These are phyloP conservation scores for Phaetusa simplex DNA, from an alignment of 2,113 vertebrate species.

Conservation along the genomic window DNA sequence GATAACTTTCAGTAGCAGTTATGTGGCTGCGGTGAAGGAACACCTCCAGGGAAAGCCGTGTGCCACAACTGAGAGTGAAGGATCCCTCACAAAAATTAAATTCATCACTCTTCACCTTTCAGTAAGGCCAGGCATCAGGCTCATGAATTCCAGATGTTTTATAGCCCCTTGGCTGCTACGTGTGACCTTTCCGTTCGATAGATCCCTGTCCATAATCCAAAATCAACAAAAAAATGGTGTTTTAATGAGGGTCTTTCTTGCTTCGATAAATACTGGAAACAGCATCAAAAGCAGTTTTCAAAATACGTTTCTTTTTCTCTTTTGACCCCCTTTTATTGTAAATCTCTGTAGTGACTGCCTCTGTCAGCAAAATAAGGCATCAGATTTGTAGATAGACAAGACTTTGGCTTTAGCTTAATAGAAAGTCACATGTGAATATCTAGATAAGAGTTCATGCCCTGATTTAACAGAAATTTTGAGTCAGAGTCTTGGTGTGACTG, in stretches of 20 bases:
- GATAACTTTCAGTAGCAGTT: not conserved
- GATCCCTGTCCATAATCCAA: constrained; percentile 1
- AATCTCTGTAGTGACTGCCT: not conserved
- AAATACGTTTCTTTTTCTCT: not conserved
- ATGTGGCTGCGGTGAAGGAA: not conserved
- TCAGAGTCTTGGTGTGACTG: not conserved
- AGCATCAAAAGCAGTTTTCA: not conserved
- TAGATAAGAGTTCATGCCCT: not conserved
- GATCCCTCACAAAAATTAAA: not conserved
- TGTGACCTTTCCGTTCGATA: constrained; percentile 6
- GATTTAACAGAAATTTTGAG: not conserved
- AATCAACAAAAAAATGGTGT: not conserved
- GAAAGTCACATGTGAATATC: not conserved
- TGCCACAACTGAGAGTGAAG: not conserved
- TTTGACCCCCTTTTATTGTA: not conserved
- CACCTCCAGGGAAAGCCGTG: not conserved
- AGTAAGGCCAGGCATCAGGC: not conserved
- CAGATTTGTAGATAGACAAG: not conserved
- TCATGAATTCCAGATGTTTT: constrained; percentile 38
- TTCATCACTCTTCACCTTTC: constrained; percentile 12
- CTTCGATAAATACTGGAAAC: not conserved
- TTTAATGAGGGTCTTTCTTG: not conserved
- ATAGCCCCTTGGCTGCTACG: not conserved
- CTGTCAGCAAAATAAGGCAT: not conserved
- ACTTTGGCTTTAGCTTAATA: not conserved